These are phyloP conservation scores for Xenentodon cancila DNA, from an alignment of 2,797 vertebrate species.

Conservation along the genomic window DNA sequence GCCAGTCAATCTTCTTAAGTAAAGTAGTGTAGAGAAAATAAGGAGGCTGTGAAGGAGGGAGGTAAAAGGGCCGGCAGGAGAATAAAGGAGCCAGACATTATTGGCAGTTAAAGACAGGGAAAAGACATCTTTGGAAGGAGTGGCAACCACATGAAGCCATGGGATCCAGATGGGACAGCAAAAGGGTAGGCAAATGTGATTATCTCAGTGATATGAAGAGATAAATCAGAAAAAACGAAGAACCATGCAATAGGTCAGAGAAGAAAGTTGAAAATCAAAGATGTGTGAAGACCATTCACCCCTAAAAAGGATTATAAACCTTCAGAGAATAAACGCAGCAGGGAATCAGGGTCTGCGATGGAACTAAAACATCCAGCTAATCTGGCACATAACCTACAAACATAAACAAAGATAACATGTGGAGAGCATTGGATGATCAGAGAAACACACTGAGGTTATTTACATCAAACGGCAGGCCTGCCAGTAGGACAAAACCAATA, in stretches of 20 bases:
- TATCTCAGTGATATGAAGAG: constrained; percentile 11
- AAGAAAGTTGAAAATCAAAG: constrained; percentile 31
- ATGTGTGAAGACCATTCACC: constrained; percentile 16
- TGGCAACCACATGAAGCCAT: constrained; percentile 40
- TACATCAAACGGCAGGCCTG: constrained; percentile 15
- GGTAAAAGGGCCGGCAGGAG: constrained; percentile 12
- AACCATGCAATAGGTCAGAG: background rate
- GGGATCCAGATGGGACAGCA: constrained; percentile 44
- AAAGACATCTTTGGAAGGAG: constrained; percentile 56
- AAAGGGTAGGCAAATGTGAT: constrained; percentile 31
- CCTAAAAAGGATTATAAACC: constrained; percentile 27
- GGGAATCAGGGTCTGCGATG: constrained; percentile 20
- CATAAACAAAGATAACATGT: constrained; percentile 1
- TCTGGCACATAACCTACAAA: constrained; percentile 9
- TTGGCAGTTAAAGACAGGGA: constrained; percentile 31
- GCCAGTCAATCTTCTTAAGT: constrained; percentile 43
- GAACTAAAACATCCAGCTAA: constrained; percentile 29
- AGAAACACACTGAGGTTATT: constrained; percentile 14
- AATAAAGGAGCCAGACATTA: constrained; percentile 44
- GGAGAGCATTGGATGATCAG: constrained; percentile 7
- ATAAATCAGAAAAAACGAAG: constrained; percentile 19
- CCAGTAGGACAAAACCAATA: constrained; percentile 30
- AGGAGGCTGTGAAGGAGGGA: constrained; percentile 30
- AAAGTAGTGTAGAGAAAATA: constrained; percentile 42
- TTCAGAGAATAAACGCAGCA: constrained; percentile 18